Percentiles rank a stretch among this genome's conserved stretches.
Conservation (phyloP, 2,113 vertebrate species). For the Bubo bubo region DNA sequence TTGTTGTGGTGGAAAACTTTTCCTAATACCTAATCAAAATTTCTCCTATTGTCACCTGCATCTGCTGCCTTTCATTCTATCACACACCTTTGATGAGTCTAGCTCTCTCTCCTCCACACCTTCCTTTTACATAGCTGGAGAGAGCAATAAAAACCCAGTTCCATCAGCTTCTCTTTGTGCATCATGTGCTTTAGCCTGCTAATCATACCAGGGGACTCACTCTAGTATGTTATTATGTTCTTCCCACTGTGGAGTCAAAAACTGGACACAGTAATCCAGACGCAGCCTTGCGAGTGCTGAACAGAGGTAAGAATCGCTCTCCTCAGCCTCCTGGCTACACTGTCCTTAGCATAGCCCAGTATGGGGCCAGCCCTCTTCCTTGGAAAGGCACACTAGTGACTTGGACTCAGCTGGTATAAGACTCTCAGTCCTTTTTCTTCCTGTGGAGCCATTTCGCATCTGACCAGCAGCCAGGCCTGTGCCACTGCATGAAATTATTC, state of each 20-base stretch:
- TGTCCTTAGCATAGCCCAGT: background rate
- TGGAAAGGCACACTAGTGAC: rapidly evolving
- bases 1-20: background rate
- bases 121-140: background rate
- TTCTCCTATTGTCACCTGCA: background rate
- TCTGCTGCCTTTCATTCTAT: background rate
- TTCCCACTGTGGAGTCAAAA: background rate
- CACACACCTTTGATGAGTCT: background rate
- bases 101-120: background rate
- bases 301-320: background rate
- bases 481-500: background rate
- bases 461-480: background rate
- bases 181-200: background rate
- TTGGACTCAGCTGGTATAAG: background rate
- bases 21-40: background rate
- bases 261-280: background rate
- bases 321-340: background rate
- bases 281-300: background rate
- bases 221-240: background rate
- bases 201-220: background rate
- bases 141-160: background rate
- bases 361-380: background rate
- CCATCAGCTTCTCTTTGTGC: background rate
- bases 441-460: background rate
- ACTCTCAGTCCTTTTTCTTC: background rate